These are phyloP conservation scores for Merluccius polli DNA, from an alignment of 2,797 vertebrate genomes.

Conservation along the genomic window DNA sequence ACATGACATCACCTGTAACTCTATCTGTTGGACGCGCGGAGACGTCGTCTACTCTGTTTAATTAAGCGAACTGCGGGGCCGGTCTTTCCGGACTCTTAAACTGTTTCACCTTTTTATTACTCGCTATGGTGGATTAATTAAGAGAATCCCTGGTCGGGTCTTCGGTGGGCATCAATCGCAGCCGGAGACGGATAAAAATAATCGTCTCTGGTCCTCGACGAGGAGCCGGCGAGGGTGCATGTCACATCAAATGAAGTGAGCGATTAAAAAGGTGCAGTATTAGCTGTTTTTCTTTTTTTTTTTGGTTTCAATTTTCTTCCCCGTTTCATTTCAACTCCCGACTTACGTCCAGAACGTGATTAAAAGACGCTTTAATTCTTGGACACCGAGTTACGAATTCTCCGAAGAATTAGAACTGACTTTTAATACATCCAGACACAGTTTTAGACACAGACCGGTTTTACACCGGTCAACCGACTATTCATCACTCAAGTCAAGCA, in stretches of 20 bases:
- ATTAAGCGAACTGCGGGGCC: slow-evolving; percentile 58
- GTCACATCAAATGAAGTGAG: not conserved
- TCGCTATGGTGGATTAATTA: slow-evolving; percentile 64
- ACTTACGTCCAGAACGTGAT: not conserved
- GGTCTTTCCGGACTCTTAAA: slow-evolving; percentile 41
- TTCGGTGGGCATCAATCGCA: slow-evolving; percentile 51
- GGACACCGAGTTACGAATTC: not conserved
- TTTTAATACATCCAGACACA: not conserved
- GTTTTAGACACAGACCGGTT: not conserved
- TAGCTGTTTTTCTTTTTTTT: not conserved
- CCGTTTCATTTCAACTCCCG: not conserved
- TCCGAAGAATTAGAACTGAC: not conserved
- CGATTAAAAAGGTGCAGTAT: not conserved
- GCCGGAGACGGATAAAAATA: slow-evolving; percentile 4
- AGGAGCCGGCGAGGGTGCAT: not conserved
- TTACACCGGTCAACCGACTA: not conserved
- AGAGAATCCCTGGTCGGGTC: slow-evolving; percentile 58
- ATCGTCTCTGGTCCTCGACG: not conserved
- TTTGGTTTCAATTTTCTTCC: not conserved
- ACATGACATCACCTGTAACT: not conserved
- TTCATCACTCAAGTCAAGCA: not conserved
- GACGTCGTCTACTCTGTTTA: slow-evolving; percentile 53
- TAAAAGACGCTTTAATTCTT: not conserved
- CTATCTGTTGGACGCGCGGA: not conserved
- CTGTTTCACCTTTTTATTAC: slow-evolving; percentile 60